phyloP scores from a whole-genome alignment of 2,888 invertebrate genomes.

The Campopleginae sp. region DNA sequence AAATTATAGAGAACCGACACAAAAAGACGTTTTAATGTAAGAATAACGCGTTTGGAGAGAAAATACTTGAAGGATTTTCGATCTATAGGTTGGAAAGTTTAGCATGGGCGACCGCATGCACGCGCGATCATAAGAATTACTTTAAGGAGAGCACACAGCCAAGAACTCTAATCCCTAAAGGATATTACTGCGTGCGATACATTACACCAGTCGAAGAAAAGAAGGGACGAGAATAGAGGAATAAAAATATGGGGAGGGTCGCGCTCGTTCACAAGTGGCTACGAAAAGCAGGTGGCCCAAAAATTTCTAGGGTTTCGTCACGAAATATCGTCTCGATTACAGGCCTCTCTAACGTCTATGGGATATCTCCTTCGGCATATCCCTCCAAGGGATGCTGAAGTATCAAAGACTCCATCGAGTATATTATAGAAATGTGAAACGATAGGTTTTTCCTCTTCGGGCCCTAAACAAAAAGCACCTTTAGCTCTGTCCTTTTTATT shows the following conservation, averaged over 20 bases:
- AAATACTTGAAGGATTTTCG: neutral
- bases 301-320: conserved; percentile 38
- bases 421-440: conserved; percentile 69
- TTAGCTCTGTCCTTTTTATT: conserved; percentile 16
- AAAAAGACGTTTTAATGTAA: conserved; percentile 6
- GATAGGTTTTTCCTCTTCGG: conserved; percentile 65
- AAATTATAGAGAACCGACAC: conserved; percentile 7
- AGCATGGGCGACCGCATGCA: neutral
- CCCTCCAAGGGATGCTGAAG: conserved; percentile 32
- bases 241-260: conserved; percentile 26
- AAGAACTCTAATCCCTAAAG: neutral
- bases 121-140: neutral
- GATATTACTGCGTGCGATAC: conserved; percentile 20
- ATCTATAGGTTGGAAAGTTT: neutral
- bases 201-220: conserved; percentile 37
- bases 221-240: neutral
- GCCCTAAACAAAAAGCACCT: conserved; percentile 31
- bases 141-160: neutral
- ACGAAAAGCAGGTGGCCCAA: neutral
- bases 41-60: neutral
- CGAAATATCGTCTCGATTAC: conserved; percentile 55
- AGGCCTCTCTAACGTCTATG: conserved; percentile 39
- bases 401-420: conserved; percentile 39
- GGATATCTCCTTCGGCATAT: conserved; percentile 44
- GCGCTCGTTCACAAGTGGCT: conserved; percentile 9